Percentiles rank a stretch among this genome's conserved stretches.
phyloP scores from a whole-genome alignment of 2,113 vertebrate genomes.

The Phrynosoma blainvillii region DNA sequence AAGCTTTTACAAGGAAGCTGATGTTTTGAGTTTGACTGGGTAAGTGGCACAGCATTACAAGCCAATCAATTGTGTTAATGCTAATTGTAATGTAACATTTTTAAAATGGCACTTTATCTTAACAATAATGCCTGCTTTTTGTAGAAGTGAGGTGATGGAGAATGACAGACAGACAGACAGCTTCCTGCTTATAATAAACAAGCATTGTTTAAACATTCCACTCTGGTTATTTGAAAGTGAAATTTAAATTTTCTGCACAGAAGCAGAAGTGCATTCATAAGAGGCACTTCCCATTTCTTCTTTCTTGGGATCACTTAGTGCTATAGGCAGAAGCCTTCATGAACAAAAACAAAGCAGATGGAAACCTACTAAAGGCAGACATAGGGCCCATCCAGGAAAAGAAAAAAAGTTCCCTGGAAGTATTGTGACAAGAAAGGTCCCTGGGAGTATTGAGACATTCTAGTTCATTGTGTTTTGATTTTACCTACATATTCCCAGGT shows the following conservation, averaged over 20 bases:
- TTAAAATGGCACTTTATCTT: conserved; percentile 68
- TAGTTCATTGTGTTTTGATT: no score
- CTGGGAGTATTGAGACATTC: no score
- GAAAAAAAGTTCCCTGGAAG: no score
- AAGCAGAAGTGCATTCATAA: no score
- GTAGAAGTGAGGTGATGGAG: conserved; percentile 56
- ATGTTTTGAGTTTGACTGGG: conserved; percentile 54
- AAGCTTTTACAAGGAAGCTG: conserved; percentile 67
- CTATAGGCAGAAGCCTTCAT: no score
- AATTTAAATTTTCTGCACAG: conserved; percentile 6
- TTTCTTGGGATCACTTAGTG: no score
- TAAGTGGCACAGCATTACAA: conserved; percentile 58
- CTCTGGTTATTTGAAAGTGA: conserved; percentile 46
- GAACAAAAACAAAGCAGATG: no score
- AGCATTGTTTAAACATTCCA: conserved; percentile 48
- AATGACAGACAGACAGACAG: conserved; percentile 44
- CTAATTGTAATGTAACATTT: conserved; percentile 66
- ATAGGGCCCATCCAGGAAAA: no score
- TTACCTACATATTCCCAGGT: no score
- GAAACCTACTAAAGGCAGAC: no score
- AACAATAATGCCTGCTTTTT: conserved; percentile 71
- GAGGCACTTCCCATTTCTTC: no score
- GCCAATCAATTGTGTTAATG: conserved; percentile 66
- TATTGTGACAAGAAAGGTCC: no score
- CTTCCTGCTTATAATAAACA: conserved; percentile 53